These are phyloP conservation scores for Sepioteuthis lessoniana DNA, from an alignment of 2,888 invertebrate species.

Conservation along the genomic window DNA sequence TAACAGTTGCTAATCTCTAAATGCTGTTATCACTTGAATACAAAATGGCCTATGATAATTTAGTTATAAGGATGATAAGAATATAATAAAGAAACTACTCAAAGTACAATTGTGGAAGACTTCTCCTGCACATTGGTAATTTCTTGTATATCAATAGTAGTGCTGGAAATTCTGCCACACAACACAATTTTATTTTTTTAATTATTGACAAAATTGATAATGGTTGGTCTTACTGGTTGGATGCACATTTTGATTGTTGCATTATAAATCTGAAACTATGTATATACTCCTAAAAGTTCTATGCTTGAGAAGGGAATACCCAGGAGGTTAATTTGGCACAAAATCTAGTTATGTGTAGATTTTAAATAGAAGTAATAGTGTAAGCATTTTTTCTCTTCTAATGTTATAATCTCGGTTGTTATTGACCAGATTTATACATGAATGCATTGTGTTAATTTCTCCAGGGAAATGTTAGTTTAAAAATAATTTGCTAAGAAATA, in stretches of 20 bases:
- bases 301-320: neutral
- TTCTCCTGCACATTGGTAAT: neutral
- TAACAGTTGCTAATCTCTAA: too few relatives aligned
- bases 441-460: slow-evolving; percentile 4
- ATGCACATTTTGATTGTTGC: neutral
- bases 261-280: neutral
- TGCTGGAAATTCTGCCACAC: neutral
- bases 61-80: too few relatives aligned
- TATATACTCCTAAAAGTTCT: neutral
- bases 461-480: neutral
- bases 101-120: neutral
- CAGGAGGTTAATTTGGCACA: neutral
- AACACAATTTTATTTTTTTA: neutral
- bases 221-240: neutral
- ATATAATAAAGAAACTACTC: neutral
- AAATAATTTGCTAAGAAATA: slow-evolving; percentile 1
- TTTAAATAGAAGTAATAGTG: neutral
- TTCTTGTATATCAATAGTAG: neutral
- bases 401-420: neutral
- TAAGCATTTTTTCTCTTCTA: neutral
- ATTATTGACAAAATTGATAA: neutral
- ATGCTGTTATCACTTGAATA: too few relatives aligned
- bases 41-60: too few relatives aligned
- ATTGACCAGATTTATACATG: neutral
- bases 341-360: neutral